Base-by-base conservation (phyloP, 35 echinoderm and acorn worm species). In the Amphiura filiformis region DNA sequence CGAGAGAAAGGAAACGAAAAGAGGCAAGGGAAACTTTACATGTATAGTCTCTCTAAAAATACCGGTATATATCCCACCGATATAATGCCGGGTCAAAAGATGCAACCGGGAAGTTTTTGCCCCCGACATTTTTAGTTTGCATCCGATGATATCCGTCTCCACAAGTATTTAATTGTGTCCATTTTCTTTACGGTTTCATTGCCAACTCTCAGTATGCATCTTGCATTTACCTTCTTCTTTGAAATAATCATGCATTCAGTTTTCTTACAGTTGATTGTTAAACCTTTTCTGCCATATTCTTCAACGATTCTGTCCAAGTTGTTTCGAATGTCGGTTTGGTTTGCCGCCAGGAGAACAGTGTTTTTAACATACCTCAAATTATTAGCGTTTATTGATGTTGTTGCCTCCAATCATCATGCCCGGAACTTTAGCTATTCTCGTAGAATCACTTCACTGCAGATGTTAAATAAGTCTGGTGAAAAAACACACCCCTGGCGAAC, bases 191-290 rank as follows among this genome's bases (percentile, higher is more conserved):
- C 11, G 26, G 26, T 76, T 76, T 76, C 75, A 28, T n/a, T 76
- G 75, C 75, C 75, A 76, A 76, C 75, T 76, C 34, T 76, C 75
- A 76, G 75, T 31, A n/a, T 76, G 26, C 75, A 76, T 76, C 75
- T 76, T 76, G 75, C 5, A 76, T 11, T 76, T 31, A 76, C 26
- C 75, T 76, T 76, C 34, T 76, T 76, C 26, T 76, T 76, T 76
- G 75, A 76, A 5, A 76, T 28, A 7, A 76, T 23, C 34, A 35
- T 76, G 75, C 34, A 76, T 76, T 76, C 11, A 11, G 75, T 76
- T 76, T 76, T 76, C 75, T 76, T 76, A 23, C 75, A 76, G 26
- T 76, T 76, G 75, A 76, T n/a, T 76, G 75, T 76, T 5, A 76
- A n/a, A 28, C 34, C 34, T 35, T 76, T 76, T 76, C 34, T n/a